Percentiles rank a stretch among this genome's conserved stretches.
phyloP scores from a whole-genome alignment of 2,888 invertebrate species.

The Liodrosophila aerea region DNA sequence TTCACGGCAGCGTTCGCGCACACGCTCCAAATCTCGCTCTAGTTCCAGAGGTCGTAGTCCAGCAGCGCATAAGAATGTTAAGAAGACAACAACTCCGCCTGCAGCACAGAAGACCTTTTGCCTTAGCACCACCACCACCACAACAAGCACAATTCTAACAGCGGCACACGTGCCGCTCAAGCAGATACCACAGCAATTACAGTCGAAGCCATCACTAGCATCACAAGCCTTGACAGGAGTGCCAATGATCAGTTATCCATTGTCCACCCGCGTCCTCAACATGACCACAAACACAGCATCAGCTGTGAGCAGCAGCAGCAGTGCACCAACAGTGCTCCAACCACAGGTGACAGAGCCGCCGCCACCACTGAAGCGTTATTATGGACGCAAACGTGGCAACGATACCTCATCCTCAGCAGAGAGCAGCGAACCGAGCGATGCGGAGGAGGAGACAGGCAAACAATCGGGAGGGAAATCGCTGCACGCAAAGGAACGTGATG shows the following conservation, averaged over 20 bases:
- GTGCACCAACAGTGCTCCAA: constrained; percentile 16
- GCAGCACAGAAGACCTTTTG: constrained; percentile 35
- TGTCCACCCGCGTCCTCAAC: constrained; percentile 52
- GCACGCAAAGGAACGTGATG: constrained; percentile 70
- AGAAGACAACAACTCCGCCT: constrained; percentile 36
- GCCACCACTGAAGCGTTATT: constrained; percentile 84
- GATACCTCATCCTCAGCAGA: constrained; percentile 82
- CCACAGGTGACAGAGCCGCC: constrained; percentile 77
- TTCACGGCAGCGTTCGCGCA: constrained; percentile 38
- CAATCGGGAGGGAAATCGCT: constrained; percentile 35
- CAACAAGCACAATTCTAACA: constrained; percentile 49
- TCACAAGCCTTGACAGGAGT: constrained; percentile 19
- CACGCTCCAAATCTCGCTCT: constrained; percentile 37
- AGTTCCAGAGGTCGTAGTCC: constrained; percentile 28
- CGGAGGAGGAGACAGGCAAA: constrained; percentile 44
- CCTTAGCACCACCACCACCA: constrained; percentile 56
- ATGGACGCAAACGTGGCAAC: constrained; percentile 84
- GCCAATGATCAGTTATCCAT: constrained; percentile 72
- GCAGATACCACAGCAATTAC: constrained; percentile 34
- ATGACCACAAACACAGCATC: constrained; percentile 33
- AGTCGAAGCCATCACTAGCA: constrained; percentile 17
- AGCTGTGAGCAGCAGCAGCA: constrained; percentile 9
- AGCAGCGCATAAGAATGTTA: constrained; percentile 2
- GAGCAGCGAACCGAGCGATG: constrained; percentile 67
- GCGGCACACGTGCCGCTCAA: constrained; percentile 17